A percentile compares a stretch with the other conserved stretches of the same genome.
Evolutionary conservation across 37 sponge, comb jelly and placozoan species (phyloP).

Genomic region (Ephydatia muelleri): DNA sequence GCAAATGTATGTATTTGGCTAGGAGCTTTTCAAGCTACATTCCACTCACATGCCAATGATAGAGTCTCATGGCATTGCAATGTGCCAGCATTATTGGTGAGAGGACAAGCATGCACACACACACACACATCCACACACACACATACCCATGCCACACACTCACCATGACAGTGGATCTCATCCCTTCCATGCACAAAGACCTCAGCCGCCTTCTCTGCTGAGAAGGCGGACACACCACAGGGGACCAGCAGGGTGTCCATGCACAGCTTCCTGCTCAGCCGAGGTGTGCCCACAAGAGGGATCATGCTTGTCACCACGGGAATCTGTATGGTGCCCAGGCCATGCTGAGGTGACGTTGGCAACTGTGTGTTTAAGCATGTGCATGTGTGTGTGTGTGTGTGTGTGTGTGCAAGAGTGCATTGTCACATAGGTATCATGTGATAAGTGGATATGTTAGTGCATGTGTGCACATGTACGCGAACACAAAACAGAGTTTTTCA

Average conservation of each 20-base stretch:
- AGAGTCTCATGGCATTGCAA: not conserved
- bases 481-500: too few species aligned
- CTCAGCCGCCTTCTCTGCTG: constrained; percentile 55
- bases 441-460: too few species aligned
- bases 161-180: constrained; percentile 50
- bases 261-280: constrained; percentile 50
- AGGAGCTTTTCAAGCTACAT: too few species aligned
- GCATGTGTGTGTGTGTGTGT: constrained; percentile 23
- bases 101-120: not conserved
- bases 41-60: too few species aligned
- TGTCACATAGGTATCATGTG: not conserved
- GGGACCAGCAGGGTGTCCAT: constrained; percentile 71
- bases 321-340: too few species aligned
- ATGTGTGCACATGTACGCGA: too few species aligned
- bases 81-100: not conserved
- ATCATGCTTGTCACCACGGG: too few species aligned
- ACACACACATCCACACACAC: not conserved
- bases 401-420: constrained; percentile 29
- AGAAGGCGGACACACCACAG: not conserved
- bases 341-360: too few species aligned
- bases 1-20: too few species aligned
- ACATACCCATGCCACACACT: not conserved
- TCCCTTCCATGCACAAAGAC: constrained; percentile 38
- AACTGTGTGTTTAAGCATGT: not conserved
- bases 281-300: too few species aligned